Evolutionary conservation across 2,888 invertebrate genomes (phyloP).

Genomic region (Aricia artaxerxes): DNA sequence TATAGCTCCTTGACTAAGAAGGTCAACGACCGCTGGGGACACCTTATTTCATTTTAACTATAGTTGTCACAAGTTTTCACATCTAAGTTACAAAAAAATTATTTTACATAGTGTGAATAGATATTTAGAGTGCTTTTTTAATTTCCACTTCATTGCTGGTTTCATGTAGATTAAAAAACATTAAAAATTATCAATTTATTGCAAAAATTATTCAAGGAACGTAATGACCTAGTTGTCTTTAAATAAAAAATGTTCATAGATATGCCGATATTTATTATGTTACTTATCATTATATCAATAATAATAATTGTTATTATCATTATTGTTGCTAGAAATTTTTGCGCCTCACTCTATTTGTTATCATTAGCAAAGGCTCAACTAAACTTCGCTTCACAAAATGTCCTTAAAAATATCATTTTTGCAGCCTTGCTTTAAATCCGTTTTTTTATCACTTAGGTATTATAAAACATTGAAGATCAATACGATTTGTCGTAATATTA

Average conservation of each 20-base stretch:
- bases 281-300: not conserved
- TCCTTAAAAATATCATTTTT: not conserved
- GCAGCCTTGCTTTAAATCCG: not conserved
- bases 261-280: not conserved
- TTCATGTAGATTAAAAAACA: not conserved
- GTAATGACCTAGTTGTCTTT: not conserved
- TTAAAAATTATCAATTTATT: not conserved
- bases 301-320: not conserved
- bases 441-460: not conserved
- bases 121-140: too few species aligned
- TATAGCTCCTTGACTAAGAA: too few species aligned
- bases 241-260: not conserved
- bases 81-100: too few species aligned
- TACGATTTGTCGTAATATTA: not conserved
- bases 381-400: not conserved
- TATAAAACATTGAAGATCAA: not conserved
- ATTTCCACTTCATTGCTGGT: too few species aligned
- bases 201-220: not conserved
- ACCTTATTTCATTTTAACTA: too few species aligned
- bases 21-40: too few species aligned
- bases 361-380: not conserved
- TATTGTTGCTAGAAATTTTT: not conserved
- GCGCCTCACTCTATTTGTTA: not conserved
- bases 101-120: too few species aligned
- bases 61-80: too few species aligned